Percentiles rank a stretch among this genome's conserved stretches.
phyloP scores from a whole-genome alignment of 1,140 invertebrate species.

The Manduca sexta region DNA sequence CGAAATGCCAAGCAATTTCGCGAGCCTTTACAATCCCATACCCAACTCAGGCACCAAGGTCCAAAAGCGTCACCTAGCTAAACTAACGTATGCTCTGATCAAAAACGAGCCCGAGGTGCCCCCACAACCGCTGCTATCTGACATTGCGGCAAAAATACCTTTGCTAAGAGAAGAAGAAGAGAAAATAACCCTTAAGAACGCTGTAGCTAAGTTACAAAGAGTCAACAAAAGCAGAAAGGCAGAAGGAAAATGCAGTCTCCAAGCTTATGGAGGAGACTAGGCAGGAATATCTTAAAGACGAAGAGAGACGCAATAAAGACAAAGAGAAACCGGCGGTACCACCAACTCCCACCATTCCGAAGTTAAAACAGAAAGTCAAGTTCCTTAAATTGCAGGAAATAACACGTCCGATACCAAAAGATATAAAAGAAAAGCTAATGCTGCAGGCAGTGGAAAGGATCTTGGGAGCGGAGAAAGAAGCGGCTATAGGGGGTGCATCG shows the following conservation, averaged over 20 bases:
- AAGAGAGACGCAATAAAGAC: conserved; percentile 74
- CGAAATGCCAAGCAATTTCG: conserved; percentile 89
- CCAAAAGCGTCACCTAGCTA: conserved; percentile 58
- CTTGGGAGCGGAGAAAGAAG: conserved; percentile 83
- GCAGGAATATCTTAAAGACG: conserved; percentile 59
- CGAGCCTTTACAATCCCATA: conserved; percentile 93
- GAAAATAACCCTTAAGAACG: conserved; percentile 64
- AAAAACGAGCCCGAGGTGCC: conserved; percentile 43
- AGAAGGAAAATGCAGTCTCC: conserved; percentile 57
- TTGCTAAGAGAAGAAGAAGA: conserved; percentile 65
- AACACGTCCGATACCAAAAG: conserved; percentile 83
- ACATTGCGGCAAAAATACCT: conserved; percentile 50
- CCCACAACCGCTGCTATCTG: conserved; percentile 18
- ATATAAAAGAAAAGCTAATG: conserved; percentile 82
- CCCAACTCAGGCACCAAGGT: conserved; percentile 84
- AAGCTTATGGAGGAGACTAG: conserved; percentile 68
- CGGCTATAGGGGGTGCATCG: conserved; percentile 79
- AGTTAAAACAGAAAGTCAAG: conserved; percentile 79
- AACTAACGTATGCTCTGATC: conserved; percentile 52
- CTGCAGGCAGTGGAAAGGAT: conserved; percentile 86
- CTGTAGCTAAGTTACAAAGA: conserved; percentile 67
- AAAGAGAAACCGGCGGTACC: conserved; percentile 74
- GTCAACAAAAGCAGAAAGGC: conserved; percentile 53
- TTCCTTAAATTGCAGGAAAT: conserved; percentile 88
- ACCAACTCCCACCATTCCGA: conserved; percentile 75